These are phyloP conservation scores for Mobula birostris DNA, from an alignment of 2,113 vertebrate species.

Conservation along the genomic window DNA sequence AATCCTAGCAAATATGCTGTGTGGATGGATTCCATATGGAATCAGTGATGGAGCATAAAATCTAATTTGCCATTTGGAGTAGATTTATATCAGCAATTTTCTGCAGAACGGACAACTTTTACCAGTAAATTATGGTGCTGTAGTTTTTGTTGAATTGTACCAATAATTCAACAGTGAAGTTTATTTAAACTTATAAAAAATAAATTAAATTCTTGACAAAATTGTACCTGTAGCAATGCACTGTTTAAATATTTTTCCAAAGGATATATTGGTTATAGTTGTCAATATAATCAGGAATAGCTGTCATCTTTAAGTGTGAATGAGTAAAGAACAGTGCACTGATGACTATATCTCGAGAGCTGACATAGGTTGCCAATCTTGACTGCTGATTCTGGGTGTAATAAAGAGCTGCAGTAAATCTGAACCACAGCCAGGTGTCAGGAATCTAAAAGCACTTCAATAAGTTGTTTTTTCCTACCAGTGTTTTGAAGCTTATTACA, in stretches of 20 bases:
- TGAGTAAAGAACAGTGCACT: background rate
- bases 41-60: no score
- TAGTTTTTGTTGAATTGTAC: background rate
- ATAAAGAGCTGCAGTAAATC: background rate
- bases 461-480: background rate
- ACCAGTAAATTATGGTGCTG: background rate
- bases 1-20: no score
- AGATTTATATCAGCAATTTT: no score
- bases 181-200: background rate
- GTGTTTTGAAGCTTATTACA: background rate
- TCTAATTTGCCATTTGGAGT: no score
- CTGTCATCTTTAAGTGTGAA: background rate
- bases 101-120: no score
- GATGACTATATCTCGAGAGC: background rate
- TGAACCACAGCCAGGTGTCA: background rate
- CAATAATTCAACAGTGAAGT: background rate
- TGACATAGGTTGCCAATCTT: background rate
- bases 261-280: background rate
- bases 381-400: background rate
- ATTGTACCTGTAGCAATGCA: background rate
- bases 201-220: background rate
- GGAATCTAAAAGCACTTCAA: background rate
- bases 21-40: no score
- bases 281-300: background rate
- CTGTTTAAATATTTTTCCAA: background rate